These are phyloP conservation scores for Paramormyrops kingsleyae DNA, from an alignment of 2,113 vertebrate genomes.

Conservation along the genomic window DNA sequence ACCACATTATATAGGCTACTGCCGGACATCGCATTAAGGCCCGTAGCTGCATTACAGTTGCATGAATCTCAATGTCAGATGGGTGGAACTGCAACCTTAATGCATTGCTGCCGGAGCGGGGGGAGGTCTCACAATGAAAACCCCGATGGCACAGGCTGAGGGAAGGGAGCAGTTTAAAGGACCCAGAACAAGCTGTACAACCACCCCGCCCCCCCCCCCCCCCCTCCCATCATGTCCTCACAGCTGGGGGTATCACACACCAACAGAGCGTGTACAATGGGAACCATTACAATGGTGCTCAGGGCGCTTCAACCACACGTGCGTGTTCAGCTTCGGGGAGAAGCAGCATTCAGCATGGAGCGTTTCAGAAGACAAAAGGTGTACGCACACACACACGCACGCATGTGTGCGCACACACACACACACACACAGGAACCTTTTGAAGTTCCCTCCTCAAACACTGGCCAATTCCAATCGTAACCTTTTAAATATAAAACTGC, in stretches of 20 bases:
- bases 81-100: background rate
- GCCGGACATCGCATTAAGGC: background rate
- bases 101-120: background rate
- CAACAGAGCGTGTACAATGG: background rate
- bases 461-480: no score
- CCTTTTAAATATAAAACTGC: no score
- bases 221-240: background rate
- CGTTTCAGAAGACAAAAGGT: background rate
- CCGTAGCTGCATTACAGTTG: background rate
- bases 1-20: background rate
- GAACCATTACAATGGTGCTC: background rate
- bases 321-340: background rate
- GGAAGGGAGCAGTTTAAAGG: background rate
- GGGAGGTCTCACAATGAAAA: background rate
- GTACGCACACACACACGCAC: background rate
- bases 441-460: no score
- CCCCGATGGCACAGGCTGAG: background rate
- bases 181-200: background rate
- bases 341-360: background rate
- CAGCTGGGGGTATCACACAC: background rate
- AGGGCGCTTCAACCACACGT: background rate
- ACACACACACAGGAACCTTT: no score
- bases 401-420: no score
- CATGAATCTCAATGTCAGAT: background rate
- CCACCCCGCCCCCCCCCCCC: background rate